Base-by-base conservation (phyloP, 2,113 vertebrate genomes). In the Lophius piscatorius region DNA sequence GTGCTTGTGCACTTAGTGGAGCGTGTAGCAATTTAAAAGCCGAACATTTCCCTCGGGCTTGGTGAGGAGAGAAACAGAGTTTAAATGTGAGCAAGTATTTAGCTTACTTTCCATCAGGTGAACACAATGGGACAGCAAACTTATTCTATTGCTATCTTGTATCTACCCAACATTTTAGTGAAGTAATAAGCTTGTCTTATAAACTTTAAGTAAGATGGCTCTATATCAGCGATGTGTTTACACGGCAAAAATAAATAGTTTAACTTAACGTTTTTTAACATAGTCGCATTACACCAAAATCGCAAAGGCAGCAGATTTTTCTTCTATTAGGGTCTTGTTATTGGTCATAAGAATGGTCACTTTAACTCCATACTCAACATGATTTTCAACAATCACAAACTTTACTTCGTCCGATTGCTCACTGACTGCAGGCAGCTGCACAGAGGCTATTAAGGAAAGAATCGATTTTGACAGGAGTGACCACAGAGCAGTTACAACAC, bases 391-490 rank as follows among this genome's bases (percentile, higher is more conserved):
- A 9, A 20, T 29, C 44, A 39, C 3, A 45, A 54, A 61, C n/a
- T n/a, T n/a, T n/a, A 16, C 17, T 18, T 52, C 11, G 52, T 41
- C 12, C 31, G 44, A 56, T 29, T 16, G 26, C 26, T 5, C 26
- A 28, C 4, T 8, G 26, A 22, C 18, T 8, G 36, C 14, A 1
- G 11, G 8, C 36, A 23, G 34, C 24, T 52, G 34, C 28, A 46
- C 12, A 10, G 6, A 39, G 16, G 29, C 14, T 16, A n/a, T 22
- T 24, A 20, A 24, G 20, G 26, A 36, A 63, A 64, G 28, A 67
- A 70, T 67, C 14, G 49, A 21, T 31, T 55, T 59, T 59, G 72
- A 69, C 73, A 80, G 58, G 59, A 17, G 49, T 13, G 44, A 68
- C 63, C 68, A 47, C 59, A 77, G 64, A 62, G 56, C 54, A 29